phyloP scores from a whole-genome alignment of 2,888 invertebrate genomes.

The Agriopis marginaria region DNA sequence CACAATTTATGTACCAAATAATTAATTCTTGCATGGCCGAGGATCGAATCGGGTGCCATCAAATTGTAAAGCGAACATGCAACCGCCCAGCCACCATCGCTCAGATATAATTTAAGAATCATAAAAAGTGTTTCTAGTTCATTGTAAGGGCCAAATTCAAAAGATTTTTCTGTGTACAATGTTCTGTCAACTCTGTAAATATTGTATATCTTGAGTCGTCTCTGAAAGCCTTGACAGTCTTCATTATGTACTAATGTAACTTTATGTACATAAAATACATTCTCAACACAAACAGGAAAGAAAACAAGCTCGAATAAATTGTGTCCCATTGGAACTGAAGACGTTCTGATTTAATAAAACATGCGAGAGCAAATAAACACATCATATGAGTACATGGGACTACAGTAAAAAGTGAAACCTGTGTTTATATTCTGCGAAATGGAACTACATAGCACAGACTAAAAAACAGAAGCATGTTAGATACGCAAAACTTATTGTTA shows the following conservation, averaged over 20 bases:
- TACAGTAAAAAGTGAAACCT: conserved; percentile 8
- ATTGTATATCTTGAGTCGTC: conserved; percentile 2
- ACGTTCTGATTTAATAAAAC: conserved; percentile 16
- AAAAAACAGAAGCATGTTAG: too few species aligned
- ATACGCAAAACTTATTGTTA: too few species aligned
- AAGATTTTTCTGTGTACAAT: too few species aligned
- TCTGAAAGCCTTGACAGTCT: conserved; percentile 38
- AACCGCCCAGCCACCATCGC: too few species aligned
- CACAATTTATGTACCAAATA: too few species aligned
- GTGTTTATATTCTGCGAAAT: conserved; percentile 10
- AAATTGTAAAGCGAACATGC: too few species aligned
- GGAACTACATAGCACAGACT: background rate
- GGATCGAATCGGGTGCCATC: too few species aligned
- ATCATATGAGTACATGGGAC: background rate
- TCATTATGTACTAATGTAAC: conserved; percentile 31
- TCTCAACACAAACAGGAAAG: conserved; percentile 40
- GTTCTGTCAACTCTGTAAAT: background rate
- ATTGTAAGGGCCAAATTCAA: too few species aligned
- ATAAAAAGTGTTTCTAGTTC: too few species aligned
- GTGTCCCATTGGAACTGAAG: conserved; percentile 18
- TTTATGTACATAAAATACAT: conserved; percentile 31
- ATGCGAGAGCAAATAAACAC: conserved; percentile 18
- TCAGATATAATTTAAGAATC: too few species aligned
- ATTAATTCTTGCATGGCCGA: too few species aligned
- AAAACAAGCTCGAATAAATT: conserved; percentile 24